Base-by-base conservation (phyloP, 35 echinoderm and acorn worm genomes). In the Heliocidaris erythrogramma region DNA sequence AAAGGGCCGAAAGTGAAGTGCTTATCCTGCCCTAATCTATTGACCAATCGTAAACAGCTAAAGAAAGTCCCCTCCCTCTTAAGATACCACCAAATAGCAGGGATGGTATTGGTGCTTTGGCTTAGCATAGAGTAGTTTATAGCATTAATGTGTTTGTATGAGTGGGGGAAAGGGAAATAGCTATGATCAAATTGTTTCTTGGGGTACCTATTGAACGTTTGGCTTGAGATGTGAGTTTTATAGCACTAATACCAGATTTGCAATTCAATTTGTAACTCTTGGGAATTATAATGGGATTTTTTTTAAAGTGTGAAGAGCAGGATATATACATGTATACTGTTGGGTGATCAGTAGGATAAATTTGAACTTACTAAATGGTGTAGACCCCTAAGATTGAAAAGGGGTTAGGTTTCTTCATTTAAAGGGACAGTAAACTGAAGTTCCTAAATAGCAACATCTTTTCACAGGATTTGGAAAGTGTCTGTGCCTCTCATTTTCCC, bases 1-100 rank as follows among this genome's bases (percentile, higher is more conserved):
- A 89, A 89, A 31, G 87, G 47, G 87, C 31, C 12, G 87, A 89
- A 89, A 89, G 87, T 89, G 87, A 89, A 89, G 87, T 89, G 87
- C 87, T 48, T 78, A 32, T 89, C 87, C 31, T 21, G 47, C 4
- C 13, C 18, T 89, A 32, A 89, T 32, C 87, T 89, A 48, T 89
- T 89, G 87, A 48, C 47, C 18, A 47, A 32, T 47, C 31, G 14
- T 31, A 89, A 89, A 89, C 87, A 89, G 18, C 0, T 1, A 32
- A 89, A 32, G 31, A 89, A 89, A 48, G 87, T 11, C 47, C 65
- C 65, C 65, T 7, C 65, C 27, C 65, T 78, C 27, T 78, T 5
- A 78, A 78, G 65, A n/a, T 78, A 78, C 87, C 31, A 31, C 87
- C 87, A 89, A n/a, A n/a, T 47, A 24, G 31, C 87, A 47, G 31